Evolutionary conservation across 30 jellyfish, hydroid and myxozoan genomes (phyloP).

Genomic region (Turritopsis dohrnii): DNA sequence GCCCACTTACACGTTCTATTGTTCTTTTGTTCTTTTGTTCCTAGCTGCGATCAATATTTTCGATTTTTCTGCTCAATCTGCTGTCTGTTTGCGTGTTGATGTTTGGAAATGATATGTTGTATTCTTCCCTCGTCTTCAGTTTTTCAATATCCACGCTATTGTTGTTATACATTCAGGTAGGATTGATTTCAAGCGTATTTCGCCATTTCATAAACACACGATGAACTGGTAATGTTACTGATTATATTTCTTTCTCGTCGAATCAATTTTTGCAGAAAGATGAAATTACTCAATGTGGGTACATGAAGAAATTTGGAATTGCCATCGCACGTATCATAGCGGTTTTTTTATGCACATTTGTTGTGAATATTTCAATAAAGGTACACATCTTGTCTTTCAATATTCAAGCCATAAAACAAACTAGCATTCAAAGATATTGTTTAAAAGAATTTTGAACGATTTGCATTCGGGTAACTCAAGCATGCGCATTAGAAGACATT

Average conservation of each 20-base stretch:
- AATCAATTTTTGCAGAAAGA: not conserved
- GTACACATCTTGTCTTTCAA: slow-evolving; percentile 17
- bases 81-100: slow-evolving; percentile 50
- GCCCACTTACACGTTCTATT: not conserved
- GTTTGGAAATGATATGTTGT: slow-evolving; percentile 83
- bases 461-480: too few species aligned
- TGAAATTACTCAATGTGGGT: slow-evolving; percentile 1
- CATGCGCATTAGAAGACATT: too few species aligned
- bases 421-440: not conserved
- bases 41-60: slow-evolving; percentile 47
- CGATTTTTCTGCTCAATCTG: slow-evolving; percentile 50
- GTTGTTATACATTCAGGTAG: slow-evolving; percentile 33
- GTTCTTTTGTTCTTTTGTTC: slow-evolving; percentile 19
- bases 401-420: not conserved
- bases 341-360: slow-evolving; percentile 50
- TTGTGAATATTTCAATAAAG: slow-evolving; percentile 53
- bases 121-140: slow-evolving; percentile 66
- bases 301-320: slow-evolving; percentile 2
- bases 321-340: slow-evolving; percentile 25
- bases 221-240: too few species aligned
- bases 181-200: not conserved
- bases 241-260: too few species aligned
- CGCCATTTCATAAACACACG: too few species aligned
- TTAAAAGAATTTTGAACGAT: too few species aligned
- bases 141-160: slow-evolving; percentile 65